phyloP scores from a whole-genome alignment of 2,797 vertebrate species.

The Lophius americanus region DNA sequence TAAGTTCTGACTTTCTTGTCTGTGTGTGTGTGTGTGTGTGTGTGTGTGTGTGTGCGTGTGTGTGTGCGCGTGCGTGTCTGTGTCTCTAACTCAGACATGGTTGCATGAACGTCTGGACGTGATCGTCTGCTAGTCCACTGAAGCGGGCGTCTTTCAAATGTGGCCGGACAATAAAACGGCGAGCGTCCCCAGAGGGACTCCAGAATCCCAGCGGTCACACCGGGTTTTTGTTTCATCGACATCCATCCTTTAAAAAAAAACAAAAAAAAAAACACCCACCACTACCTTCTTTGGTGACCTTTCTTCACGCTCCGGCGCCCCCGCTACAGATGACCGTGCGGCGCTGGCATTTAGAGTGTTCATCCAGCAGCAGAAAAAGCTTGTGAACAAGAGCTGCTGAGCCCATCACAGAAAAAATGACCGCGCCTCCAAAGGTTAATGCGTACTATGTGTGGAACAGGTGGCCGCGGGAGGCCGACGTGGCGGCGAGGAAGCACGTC shows the following conservation, averaged over 20 bases:
- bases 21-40: no score
- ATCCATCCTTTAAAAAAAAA: not conserved
- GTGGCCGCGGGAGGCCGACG: constrained; percentile 59
- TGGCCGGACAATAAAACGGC: no score
- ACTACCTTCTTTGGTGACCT: constrained; percentile 43
- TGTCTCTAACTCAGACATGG: no score
- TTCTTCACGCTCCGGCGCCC: constrained; percentile 26
- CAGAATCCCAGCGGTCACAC: no score
- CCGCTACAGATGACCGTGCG: constrained; percentile 29
- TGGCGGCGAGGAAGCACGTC: constrained; percentile 63
- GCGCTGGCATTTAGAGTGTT: constrained; percentile 65
- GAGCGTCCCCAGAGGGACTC: no score
- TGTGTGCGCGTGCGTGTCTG: no score
- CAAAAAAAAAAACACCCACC: constrained; percentile 12
- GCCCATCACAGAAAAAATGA: constrained; percentile 78
- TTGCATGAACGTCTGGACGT: no score
- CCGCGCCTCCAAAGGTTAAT: constrained; percentile 79
- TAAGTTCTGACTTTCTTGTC: no score
- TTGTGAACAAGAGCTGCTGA: constrained; percentile 59
- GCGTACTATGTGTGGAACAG: constrained; percentile 76
- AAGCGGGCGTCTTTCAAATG: no score
- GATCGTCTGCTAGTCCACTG: no score
- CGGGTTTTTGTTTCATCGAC: no score
- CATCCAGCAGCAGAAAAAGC: constrained; percentile 61
- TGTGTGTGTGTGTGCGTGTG: no score